A percentile compares a stretch with the other conserved stretches of the same genome.
Evolutionary conservation across 2,888 invertebrate species (phyloP).

Genomic region (Tolmerus cingulatus): DNA sequence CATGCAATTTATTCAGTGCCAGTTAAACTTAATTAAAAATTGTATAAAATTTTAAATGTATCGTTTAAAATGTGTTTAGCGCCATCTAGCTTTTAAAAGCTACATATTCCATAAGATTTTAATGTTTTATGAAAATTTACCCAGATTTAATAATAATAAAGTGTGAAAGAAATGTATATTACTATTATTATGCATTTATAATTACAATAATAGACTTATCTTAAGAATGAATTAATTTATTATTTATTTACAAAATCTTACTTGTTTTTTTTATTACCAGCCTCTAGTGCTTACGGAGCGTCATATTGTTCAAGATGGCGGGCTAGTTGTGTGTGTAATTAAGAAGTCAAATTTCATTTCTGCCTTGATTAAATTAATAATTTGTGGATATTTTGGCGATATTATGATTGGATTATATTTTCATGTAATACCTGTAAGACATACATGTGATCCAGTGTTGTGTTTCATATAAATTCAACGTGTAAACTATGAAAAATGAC

Average conservation of each 20-base stretch:
- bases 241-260: slow-evolving; percentile 9
- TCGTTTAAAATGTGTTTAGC: not conserved
- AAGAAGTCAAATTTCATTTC: slow-evolving; percentile 54
- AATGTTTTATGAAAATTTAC: not conserved
- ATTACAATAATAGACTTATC: not conserved
- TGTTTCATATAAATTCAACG: slow-evolving; percentile 7
- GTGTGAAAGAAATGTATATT: no score
- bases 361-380: slow-evolving; percentile 20
- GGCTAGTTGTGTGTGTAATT: slow-evolving; percentile 53
- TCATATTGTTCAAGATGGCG: slow-evolving; percentile 52
- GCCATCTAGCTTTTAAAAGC: not conserved
- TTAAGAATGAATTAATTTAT: not conserved
- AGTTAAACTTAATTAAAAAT: not conserved
- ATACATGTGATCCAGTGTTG: not conserved
- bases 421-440: not conserved
- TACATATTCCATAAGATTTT: not conserved
- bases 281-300: slow-evolving; percentile 35
- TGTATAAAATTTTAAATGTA: not conserved
- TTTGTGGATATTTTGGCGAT: not conserved
- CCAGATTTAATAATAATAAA: not conserved
- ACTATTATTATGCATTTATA: not conserved
- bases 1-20: not conserved
- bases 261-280: not conserved
- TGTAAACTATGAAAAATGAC: slow-evolving; percentile 47
- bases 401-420: not conserved